Percentiles rank a stretch among this genome's conserved stretches.
phyloP scores from a whole-genome alignment of 1,140 invertebrate genomes.

The Rhagoletis pomonella region DNA sequence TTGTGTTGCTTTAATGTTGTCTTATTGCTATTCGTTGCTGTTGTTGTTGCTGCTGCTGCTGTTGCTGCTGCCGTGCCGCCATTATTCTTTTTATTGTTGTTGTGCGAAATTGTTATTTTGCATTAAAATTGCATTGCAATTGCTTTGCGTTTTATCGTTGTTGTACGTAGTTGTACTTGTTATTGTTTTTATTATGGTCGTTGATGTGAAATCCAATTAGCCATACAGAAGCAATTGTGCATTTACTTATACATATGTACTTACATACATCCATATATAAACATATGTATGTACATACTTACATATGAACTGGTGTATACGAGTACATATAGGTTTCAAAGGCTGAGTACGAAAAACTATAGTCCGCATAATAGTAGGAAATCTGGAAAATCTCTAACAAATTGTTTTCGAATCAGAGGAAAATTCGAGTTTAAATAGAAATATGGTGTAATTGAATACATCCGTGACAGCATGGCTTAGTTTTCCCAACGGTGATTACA shows the following conservation, averaged over 20 bases:
- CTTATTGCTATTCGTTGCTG: not conserved
- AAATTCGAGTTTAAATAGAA: no score
- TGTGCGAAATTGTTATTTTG: slow-evolving; percentile 59
- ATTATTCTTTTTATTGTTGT: slow-evolving; percentile 58
- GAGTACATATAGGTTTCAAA: no score
- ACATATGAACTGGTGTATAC: not conserved
- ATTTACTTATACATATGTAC: slow-evolving; percentile 36
- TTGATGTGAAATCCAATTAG: slow-evolving; percentile 73
- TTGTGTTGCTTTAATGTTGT: slow-evolving; percentile 29
- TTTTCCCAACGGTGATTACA: no score
- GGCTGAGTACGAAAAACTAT: no score
- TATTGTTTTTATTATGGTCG: slow-evolving; percentile 62
- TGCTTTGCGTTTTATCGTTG: slow-evolving; percentile 63
- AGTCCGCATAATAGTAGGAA: no score
- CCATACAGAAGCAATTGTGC: slow-evolving; percentile 53
- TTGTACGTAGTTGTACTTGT: slow-evolving; percentile 47
- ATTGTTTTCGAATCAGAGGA: no score
- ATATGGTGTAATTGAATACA: no score
- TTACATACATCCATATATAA: not conserved
- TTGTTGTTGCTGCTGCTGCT: not conserved
- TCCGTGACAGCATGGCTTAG: no score
- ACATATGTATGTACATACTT: not conserved
- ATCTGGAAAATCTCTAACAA: no score
- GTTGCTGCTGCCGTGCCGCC: slow-evolving; percentile 53
- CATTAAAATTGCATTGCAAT: slow-evolving; percentile 74